These are phyloP conservation scores for Eupithecia centaureata DNA, from an alignment of 2,888 invertebrate species.

Conservation along the genomic window DNA sequence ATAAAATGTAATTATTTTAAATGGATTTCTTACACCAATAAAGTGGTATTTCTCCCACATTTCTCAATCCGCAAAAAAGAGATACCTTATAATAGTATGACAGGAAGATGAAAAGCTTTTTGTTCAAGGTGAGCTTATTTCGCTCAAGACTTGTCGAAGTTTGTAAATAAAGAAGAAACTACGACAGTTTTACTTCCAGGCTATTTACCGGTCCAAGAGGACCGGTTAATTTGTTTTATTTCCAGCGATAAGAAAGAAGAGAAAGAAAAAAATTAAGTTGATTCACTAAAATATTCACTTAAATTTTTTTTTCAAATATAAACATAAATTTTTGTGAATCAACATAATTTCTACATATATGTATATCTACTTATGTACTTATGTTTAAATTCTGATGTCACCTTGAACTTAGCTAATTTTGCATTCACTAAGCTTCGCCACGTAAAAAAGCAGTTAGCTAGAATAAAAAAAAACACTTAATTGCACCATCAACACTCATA, in stretches of 20 bases:
- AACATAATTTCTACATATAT: no score
- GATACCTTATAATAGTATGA: conserved; percentile 53
- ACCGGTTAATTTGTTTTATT: background rate
- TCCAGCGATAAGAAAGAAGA: background rate
- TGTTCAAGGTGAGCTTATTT: conserved; percentile 62
- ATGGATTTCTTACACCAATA: conserved; percentile 64
- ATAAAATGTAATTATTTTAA: conserved; percentile 66
- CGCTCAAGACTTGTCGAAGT: conserved; percentile 25
- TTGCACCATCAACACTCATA: background rate
- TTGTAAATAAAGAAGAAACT: conserved; percentile 13
- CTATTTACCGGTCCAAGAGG: no score
- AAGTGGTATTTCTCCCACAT: conserved; percentile 56
- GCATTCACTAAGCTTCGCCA: no score
- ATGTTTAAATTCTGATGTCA: no score
- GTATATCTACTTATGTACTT: no score
- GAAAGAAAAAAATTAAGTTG: no score
- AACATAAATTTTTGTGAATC: no score
- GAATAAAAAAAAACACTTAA: background rate
- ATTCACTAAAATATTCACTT: no score
- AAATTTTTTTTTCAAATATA: no score
- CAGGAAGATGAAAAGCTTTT: conserved; percentile 64
- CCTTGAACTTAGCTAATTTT: no score
- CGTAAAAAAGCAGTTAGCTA: no score
- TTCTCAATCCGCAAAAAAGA: conserved; percentile 59
- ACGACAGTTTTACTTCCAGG: conserved; percentile 1